These are phyloP conservation scores for Lates japonicus DNA, from an alignment of 2,797 vertebrate species.

Conservation along the genomic window DNA sequence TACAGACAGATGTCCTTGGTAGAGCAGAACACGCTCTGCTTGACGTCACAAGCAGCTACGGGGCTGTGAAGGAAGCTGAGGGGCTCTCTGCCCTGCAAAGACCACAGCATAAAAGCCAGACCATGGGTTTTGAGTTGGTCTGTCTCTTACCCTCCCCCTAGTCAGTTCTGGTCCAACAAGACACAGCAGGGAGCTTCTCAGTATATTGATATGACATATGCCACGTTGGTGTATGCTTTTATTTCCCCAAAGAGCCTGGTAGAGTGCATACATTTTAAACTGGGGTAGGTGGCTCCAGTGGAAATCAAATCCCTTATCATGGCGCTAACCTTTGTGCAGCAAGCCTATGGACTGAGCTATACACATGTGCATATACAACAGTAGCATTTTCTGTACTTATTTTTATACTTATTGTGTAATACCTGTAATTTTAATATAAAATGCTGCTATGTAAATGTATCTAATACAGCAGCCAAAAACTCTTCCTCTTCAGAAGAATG, in stretches of 20 bases:
- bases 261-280: conserved; percentile 33
- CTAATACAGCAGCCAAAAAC: not conserved
- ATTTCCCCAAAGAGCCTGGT: conserved; percentile 18
- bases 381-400: not conserved
- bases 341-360: not conserved
- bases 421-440: not conserved
- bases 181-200: conserved; percentile 59
- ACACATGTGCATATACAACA: too few species aligned
- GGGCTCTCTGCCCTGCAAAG: conserved; percentile 74
- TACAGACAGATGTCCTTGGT: conserved; percentile 90
- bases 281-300: conserved; percentile 1
- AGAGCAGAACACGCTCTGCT: conserved; percentile 82
- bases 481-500: too few species aligned
- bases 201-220: conserved; percentile 67
- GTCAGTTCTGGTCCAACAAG: conserved; percentile 53
- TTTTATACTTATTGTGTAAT: not conserved
- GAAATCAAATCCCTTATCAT: conserved; percentile 20
- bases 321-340: conserved; percentile 8
- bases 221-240: conserved; percentile 40
- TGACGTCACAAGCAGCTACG: conserved; percentile 81
- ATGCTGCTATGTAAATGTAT: not conserved
- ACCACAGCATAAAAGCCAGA: conserved; percentile 68
- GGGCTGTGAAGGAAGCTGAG: conserved; percentile 75
- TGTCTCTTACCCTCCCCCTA: conserved; percentile 34
- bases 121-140: conserved; percentile 54